Evolutionary conservation across 2,888 invertebrate genomes (phyloP).

Genomic region (Brenthis hecate): DNA sequence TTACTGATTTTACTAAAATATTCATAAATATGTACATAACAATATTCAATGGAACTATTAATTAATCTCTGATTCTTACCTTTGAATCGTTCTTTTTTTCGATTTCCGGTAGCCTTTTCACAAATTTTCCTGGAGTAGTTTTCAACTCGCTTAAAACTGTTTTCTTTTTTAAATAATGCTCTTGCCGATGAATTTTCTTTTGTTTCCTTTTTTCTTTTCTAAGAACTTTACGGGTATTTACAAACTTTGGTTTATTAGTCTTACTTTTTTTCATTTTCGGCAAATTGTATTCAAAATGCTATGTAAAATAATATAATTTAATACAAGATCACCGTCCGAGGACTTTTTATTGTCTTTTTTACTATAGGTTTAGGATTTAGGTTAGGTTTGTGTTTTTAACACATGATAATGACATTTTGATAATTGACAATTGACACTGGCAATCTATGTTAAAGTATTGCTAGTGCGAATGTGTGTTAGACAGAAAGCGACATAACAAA

Average conservation of each 20-base stretch:
- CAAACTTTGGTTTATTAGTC: slow-evolving; percentile 48
- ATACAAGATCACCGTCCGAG: too few relatives aligned
- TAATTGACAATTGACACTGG: slow-evolving; percentile 2
- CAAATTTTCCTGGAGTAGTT: slow-evolving; percentile 62
- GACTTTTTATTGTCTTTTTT: neutral
- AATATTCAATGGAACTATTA: neutral
- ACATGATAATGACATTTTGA: slow-evolving; percentile 5
- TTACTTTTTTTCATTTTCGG: slow-evolving; percentile 59
- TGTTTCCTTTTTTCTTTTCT: slow-evolving; percentile 86
- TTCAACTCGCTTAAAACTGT: slow-evolving; percentile 44
- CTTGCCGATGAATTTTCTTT: slow-evolving; percentile 83
- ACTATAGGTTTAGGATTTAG: neutral
- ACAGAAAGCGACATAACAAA: too few relatives aligned
- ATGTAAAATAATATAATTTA: too few relatives aligned
- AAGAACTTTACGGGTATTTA: slow-evolving; percentile 84
- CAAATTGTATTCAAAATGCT: neutral
- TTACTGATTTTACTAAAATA: neutral
- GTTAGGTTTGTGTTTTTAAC: slow-evolving; percentile 8
- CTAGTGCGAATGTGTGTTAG: too few relatives aligned
- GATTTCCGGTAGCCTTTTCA: slow-evolving; percentile 59
- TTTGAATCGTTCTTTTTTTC: slow-evolving; percentile 47
- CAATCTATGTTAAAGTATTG: neutral
- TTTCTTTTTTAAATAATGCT: slow-evolving; percentile 71
- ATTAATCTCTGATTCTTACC: slow-evolving; percentile 43
- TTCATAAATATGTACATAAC: neutral